Evolutionary conservation across 1,140 invertebrate species (phyloP), one percentile per base, ranked within the genome.

Genomic region (Nixonia krombeini): DNA sequence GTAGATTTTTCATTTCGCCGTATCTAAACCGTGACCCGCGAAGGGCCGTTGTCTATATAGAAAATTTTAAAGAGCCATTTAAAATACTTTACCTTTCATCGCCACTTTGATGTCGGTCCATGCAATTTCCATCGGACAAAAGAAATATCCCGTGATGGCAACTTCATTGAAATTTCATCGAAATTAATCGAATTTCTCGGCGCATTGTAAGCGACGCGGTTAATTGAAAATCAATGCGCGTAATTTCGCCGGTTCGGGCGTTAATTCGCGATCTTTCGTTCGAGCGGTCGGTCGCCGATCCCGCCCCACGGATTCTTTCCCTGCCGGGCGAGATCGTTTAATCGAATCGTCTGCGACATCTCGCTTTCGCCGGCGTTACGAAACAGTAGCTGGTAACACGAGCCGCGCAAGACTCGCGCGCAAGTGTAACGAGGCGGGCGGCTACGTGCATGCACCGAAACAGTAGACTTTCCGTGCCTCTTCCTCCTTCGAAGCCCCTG

Each of bases 401-500:
- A 46, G 8, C 42, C 28, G 15, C 10, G 15, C 12, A 13, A 15
- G 15, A 46, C 1, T 46, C 12, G 3, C 9, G 17, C 4, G 5
- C 7, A 45, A 45, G 25, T 44, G 42, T 45, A 31, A 45, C 17
- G 26, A 45, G 25, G 7, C 8, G 12, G 31, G 26, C n/a, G 17
- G 6, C 29, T 38, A 38, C 47, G 31, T 38, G 12, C 18, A 38
- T 26, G 23, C 18, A 26, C 31, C 31, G 45, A 49, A 49, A 49
- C 41, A 44, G 41, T 44, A 49, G 31, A 33, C 45, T 31, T 44
- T 31, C 15, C 3, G 17, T 10, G 40, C 21, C 31, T 42, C 29
- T 13, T 64, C 53, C 69, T 53, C 29, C 49, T 51, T 61, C 12
- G 65, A 76, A 73, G 62, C 68, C 62, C 38, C 47, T 75, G 70